Conservation (phyloP, 2,888 invertebrate genomes). For the Lamellibrachia satsuma region DNA sequence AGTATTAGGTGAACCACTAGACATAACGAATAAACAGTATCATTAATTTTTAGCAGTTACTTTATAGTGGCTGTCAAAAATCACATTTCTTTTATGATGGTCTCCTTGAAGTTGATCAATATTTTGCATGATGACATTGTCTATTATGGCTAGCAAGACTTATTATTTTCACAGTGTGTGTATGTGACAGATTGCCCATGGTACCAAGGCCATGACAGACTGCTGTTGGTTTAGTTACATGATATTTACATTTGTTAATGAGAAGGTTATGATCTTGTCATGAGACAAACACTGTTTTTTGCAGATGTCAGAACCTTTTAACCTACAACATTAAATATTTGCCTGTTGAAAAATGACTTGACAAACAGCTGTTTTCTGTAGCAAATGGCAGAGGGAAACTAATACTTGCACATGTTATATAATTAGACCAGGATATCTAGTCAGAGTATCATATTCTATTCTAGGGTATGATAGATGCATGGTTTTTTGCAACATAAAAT, state of each 20-base stretch:
- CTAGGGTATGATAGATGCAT: not conserved
- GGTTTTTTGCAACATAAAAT: not conserved
- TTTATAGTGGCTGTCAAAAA: too few relatives aligned
- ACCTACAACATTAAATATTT: not conserved
- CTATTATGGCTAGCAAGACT: not conserved
- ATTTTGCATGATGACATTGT: too few relatives aligned
- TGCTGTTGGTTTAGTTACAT: not conserved
- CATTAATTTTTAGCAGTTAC: too few relatives aligned
- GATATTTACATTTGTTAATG: not conserved
- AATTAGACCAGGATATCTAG: not conserved
- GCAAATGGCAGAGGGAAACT: not conserved
- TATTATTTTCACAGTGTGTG: not conserved
- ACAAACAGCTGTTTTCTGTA: not conserved
- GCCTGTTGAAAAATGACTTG: not conserved
- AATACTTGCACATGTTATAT: not conserved
- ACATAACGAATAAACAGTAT: not conserved
- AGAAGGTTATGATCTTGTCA: conserved; percentile 10
- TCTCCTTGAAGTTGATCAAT: too few relatives aligned
- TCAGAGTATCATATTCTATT: conserved; percentile 4
- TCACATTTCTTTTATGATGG: too few relatives aligned
- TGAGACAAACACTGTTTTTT: not conserved
- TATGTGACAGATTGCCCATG: not conserved
- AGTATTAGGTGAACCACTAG: not conserved
- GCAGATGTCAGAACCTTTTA: not conserved
- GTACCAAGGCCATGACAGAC: not conserved